phyloP scores from a whole-genome alignment of 2,888 invertebrate species.

The Cheilosia vernalis region DNA sequence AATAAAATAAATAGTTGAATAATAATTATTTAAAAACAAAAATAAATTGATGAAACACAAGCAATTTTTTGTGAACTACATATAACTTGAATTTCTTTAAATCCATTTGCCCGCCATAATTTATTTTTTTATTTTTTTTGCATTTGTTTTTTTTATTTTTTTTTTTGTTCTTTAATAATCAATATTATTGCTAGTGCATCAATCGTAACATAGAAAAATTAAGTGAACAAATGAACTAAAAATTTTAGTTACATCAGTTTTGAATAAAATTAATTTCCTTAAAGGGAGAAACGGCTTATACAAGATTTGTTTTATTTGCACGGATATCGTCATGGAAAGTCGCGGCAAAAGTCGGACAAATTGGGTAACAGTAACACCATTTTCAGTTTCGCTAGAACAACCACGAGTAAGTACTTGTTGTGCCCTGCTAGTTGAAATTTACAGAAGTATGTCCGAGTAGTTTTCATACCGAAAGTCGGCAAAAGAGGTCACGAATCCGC shows the following conservation, averaged over 20 bases:
- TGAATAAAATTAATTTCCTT: conserved; percentile 16
- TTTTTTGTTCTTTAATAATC: background rate
- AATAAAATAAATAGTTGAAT: conserved; percentile 7
- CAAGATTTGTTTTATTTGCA: background rate
- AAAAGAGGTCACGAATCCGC: too few species aligned
- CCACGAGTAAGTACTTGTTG: too few species aligned
- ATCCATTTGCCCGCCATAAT: conserved; percentile 5
- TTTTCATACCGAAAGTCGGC: too few species aligned
- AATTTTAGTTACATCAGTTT: conserved; percentile 28
- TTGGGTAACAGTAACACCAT: too few species aligned
- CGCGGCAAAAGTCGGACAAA: too few species aligned
- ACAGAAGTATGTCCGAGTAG: too few species aligned
- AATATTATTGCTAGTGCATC: conserved; percentile 12
- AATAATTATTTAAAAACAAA: conserved; percentile 15
- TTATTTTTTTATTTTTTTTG: background rate
- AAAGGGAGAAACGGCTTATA: conserved; percentile 3
- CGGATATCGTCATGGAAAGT: too few species aligned
- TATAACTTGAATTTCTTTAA: conserved; percentile 5
- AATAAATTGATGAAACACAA: conserved; percentile 27
- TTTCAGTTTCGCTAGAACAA: too few species aligned
- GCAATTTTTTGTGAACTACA: conserved; percentile 12
- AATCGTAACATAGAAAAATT: conserved; percentile 11
- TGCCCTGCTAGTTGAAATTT: too few species aligned
- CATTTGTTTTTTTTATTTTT: background rate
- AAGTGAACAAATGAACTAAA: conserved; percentile 12